Evolutionary conservation across 2,113 vertebrate genomes (phyloP).

Genomic region (Alethe diademata): DNA sequence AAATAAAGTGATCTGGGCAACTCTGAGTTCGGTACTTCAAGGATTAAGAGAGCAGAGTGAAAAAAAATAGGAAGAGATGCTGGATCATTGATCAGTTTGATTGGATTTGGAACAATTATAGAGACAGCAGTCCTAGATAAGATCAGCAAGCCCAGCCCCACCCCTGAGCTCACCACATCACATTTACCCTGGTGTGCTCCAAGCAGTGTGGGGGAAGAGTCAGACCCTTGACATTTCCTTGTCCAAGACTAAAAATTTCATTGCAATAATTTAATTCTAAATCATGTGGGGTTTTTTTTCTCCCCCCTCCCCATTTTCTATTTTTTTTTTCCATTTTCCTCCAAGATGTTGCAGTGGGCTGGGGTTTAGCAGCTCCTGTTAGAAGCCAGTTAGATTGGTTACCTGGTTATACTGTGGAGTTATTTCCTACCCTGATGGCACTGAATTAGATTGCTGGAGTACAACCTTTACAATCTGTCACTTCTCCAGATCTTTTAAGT

Average conservation of each 20-base stretch:
- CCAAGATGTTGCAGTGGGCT: neutral
- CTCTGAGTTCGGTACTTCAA: neutral
- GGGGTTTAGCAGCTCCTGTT: neutral
- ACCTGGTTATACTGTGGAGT: conserved; percentile 55
- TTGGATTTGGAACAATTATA: neutral
- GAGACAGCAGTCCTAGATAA: neutral
- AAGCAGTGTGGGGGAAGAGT: accelerated
- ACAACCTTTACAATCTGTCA: conserved; percentile 76
- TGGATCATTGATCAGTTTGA: neutral
- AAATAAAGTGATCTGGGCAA: neutral
- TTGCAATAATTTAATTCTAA: neutral
- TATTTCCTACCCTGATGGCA: conserved; percentile 67
- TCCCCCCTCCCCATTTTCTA: accelerated
- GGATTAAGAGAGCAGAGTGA: neutral
- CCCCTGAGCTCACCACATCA: accelerated
- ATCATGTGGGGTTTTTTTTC: accelerated
- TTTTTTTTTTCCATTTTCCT: neutral
- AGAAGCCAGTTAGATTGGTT: conserved; percentile 59
- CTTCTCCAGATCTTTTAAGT: conserved; percentile 74
- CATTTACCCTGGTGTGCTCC: neutral
- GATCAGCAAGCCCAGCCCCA: neutral
- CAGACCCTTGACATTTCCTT: neutral
- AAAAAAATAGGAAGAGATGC: neutral
- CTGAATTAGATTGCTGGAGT: conserved; percentile 72
- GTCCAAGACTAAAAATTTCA: neutral